These are phyloP conservation scores for Australoheros facetus DNA, from an alignment of 2,797 vertebrate species.

Conservation along the genomic window DNA sequence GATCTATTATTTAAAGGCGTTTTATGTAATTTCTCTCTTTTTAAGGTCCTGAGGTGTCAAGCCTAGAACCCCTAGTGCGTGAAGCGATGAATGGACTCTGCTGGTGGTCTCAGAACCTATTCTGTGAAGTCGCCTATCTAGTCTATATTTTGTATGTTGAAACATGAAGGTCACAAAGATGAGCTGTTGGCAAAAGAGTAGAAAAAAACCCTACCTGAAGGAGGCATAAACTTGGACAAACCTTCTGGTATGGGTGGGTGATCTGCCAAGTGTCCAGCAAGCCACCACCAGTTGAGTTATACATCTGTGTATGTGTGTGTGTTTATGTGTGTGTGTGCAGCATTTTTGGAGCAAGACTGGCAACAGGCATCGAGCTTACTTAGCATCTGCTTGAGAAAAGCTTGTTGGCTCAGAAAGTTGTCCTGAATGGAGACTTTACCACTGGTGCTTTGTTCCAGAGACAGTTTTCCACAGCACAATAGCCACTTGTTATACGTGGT, in stretches of 20 bases:
- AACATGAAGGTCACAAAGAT: neutral
- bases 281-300: neutral
- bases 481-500: neutral
- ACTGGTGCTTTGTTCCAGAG: neutral
- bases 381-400: neutral
- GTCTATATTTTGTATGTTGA: neutral
- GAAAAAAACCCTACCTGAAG: neutral
- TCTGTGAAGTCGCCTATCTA: neutral
- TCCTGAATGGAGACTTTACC: neutral
- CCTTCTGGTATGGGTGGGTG: neutral
- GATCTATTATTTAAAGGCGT: slow-evolving; percentile 1
- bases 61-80: neutral
- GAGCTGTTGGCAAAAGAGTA: neutral
- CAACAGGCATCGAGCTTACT: neutral
- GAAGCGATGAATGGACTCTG: neutral
- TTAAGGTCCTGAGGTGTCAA: neutral
- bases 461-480: neutral
- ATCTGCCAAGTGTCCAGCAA: neutral
- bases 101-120: neutral
- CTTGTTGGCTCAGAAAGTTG: neutral
- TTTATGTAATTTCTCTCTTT: neutral
- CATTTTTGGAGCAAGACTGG: neutral
- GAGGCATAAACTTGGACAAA: neutral
- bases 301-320: neutral
- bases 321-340: neutral